Evolutionary conservation across 2,113 vertebrate species (phyloP), one percentile per base, ranked within the genome.

Genomic region (Panurus biarmicus): DNA sequence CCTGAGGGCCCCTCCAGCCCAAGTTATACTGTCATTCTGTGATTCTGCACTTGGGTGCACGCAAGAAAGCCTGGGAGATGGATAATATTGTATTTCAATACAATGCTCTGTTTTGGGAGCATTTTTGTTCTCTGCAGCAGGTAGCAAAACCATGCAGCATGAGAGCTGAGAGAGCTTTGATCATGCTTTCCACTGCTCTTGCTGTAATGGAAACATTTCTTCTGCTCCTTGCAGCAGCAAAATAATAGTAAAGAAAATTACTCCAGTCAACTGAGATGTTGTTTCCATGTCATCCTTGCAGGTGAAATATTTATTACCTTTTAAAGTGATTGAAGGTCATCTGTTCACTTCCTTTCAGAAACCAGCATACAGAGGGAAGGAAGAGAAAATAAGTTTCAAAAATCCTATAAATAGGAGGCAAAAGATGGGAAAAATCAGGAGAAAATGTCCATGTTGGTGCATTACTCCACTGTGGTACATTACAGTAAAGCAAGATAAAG

Each of bases 281-380:
- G 75, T 87, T 94, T 89, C 84, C 72, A 79, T 35, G 38, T 79
- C 26, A 2, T 90, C 33, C 85, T 73, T 93, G 60, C 56, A 92
- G 75, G 51, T 94, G 44, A 88, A 94, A 91, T 95, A 96, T 90
- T 95, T 93, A 88, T 87, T 90, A 92, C 38, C 47, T 51, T 33
- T 60, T 90, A 70, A 90, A 88, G 47, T 54, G 72, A 80, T 64
- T 80, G 72, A 88, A 86, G 79, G 67, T 72, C 45, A 80, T n/a
- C 18, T 8, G 19, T 92, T 92, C 60, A 24, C 48, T 86, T 62
- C 33, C 75, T 90, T 85, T 80, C 78, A 83, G 67, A 85, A 94
- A 85, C 7, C 22, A n/a, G 17, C 60, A 45, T 35, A 50, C 12
- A 77, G 38, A 76, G 50, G 44, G 58, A 94, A 87, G 35, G 21